Base-by-base conservation (phyloP, 2,797 vertebrate genomes). In the Chrosomus eos region DNA sequence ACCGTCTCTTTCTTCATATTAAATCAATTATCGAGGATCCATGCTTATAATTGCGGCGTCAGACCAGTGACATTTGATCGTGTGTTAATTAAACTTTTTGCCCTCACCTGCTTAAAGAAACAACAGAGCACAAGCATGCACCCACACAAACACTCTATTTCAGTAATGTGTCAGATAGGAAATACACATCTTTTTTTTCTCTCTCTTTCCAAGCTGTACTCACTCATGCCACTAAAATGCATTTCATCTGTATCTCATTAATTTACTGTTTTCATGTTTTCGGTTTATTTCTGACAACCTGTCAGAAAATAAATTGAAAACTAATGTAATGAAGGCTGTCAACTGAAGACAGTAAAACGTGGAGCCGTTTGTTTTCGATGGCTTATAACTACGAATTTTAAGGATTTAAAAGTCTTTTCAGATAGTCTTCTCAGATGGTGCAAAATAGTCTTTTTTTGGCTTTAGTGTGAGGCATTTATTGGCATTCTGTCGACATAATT, bases 1-100 rank as follows among this genome's bases (percentile, higher is more conserved):
- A 36, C 8, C 9, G 0, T 66, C 21, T 75, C 45, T 45, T 76
- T 26, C 36, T 58, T 77, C 31, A 31, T n/a, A n/a, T 64, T 40
- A 31, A 84, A 78, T 84, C 38, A 67, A 58, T 70, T 68, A 36
- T 78, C 23, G 23, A 48, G 51, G 66, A 76, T 78, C 19, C 8
- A 28, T 70, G 36, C 28, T 79, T 45, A 48, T 78, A 84, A 78
- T 62, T 79, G 19, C 11, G 11, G 1, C 31, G 66, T 79, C 64
- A 71, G 26, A 58, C 36, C 14, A 58, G 26, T n/a, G 74, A 78
- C 64, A 68, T 84, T 84, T 60, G 66, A 71, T 70, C 0, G 14
- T 58, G 74, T 84, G 82, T 70, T 79, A 84, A 84, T 84, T 62
- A 36, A 60, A 78, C 38, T 62, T 78, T 84, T 62, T 79, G 66